A percentile compares a stretch with the other conserved stretches of the same genome.
phyloP scores from a whole-genome alignment of 2,797 vertebrate genomes.

The Ara ararauna region DNA sequence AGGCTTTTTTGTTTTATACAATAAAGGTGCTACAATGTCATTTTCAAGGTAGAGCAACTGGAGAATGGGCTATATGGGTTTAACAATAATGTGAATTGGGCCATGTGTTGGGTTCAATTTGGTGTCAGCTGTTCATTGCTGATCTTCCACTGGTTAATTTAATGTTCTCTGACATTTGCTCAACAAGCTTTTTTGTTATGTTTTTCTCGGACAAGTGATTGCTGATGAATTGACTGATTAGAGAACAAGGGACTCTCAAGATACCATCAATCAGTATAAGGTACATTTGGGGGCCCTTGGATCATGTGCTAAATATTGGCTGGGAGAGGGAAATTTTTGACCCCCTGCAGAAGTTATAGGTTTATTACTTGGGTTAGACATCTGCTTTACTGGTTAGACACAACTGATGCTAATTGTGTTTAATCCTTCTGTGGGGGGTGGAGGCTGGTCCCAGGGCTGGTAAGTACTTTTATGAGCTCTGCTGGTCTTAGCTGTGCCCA shows the following conservation, averaged over 20 bases:
- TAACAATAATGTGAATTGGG: constrained; percentile 36
- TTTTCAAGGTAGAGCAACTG: background rate
- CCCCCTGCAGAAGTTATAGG: constrained; percentile 3
- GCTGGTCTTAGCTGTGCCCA: background rate
- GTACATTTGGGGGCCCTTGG: background rate
- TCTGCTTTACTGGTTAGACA: constrained; percentile 32
- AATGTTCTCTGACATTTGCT: constrained; percentile 44
- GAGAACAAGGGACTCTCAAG: constrained; percentile 12
- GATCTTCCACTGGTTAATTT: constrained; percentile 53
- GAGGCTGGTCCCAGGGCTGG: background rate
- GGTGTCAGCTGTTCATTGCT: constrained; percentile 66
- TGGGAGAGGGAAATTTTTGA: background rate
- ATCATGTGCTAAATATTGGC: background rate
- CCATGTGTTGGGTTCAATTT: constrained; percentile 44
- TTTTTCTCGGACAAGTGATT: background rate
- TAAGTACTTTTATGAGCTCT: constrained; percentile 33
- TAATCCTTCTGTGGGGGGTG: constrained; percentile 26
- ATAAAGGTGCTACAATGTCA: constrained; percentile 29
- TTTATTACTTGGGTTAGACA: constrained; percentile 44
- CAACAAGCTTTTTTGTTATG: constrained; percentile 16
- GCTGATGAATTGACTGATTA: constrained; percentile 43
- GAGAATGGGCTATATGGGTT: background rate
- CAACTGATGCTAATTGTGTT: constrained; percentile 60
- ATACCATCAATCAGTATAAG: background rate
- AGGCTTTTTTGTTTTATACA: constrained; percentile 13